Conservation (phyloP, 2,888 invertebrate genomes). For the Nomada fabriciana region DNA sequence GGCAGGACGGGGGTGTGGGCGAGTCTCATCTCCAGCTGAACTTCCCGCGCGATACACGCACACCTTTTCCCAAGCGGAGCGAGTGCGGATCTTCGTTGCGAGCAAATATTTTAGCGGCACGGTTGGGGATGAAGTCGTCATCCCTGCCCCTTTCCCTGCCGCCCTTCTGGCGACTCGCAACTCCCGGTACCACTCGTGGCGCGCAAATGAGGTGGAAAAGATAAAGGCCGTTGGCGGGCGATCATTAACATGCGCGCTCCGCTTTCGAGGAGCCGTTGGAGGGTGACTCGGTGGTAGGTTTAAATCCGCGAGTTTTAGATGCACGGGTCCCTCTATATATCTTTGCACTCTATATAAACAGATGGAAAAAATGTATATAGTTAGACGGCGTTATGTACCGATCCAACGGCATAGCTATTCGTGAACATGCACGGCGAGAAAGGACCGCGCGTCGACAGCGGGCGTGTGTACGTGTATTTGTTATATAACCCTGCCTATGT, state of each 20-base stretch:
- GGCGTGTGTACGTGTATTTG: conserved; percentile 28
- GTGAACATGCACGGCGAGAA: conserved; percentile 6
- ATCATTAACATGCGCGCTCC: conserved; percentile 84
- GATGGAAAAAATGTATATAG: conserved; percentile 53
- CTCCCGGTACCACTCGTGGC: conserved; percentile 77
- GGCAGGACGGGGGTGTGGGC: conserved; percentile 2
- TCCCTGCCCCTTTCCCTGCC: conserved; percentile 7
- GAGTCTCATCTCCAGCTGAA: conserved; percentile 56
- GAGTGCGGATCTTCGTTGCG: conserved; percentile 43
- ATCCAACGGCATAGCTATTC: not conserved
- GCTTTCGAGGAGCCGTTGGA: conserved; percentile 77
- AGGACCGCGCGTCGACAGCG: not conserved
- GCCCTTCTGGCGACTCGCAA: conserved; percentile 51
- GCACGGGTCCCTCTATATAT: conserved; percentile 30
- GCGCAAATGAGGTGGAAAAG: conserved; percentile 85
- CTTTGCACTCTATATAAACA: conserved; percentile 48
- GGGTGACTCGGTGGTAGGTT: conserved; percentile 65
- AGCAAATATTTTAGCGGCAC: conserved; percentile 64
- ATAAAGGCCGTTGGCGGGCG: conserved; percentile 82
- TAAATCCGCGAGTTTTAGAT: conserved; percentile 58
- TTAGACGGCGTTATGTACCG: conserved; percentile 56
- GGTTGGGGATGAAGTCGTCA: conserved; percentile 50
- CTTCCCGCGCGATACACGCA: conserved; percentile 55
- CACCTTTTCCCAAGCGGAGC: conserved; percentile 28
- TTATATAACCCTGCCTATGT: conserved; percentile 45